Base-by-base conservation (phyloP, 2,888 invertebrate genomes). In the Pammene aurita region DNA sequence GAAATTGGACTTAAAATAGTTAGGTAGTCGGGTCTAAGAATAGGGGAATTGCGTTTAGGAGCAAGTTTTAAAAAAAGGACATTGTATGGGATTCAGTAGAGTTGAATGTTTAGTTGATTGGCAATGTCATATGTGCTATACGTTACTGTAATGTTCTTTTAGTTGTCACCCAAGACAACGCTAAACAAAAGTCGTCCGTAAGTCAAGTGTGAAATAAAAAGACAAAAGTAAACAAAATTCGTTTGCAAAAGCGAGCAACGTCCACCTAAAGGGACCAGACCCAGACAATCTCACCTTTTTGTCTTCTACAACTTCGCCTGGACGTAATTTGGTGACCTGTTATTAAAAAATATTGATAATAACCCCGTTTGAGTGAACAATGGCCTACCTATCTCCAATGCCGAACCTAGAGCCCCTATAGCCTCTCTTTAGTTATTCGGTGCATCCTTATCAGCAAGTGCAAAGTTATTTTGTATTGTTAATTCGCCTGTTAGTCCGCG, bases 251-350 rank as follows among this genome's bases (percentile, higher is more conserved):
- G 92, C 92, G 88, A 90, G 88, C 88, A 91, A 89, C 87, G 87
- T 88, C 90, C 90, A 88, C 89, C 90, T 90, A 90, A 87, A 87
- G 87, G 83, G 88, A 86, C 87, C 89, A 90, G 90, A 89, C 85
- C 89, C 90, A 89, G 85, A 86, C 84, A 84, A 87, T 90, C 92
- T 96, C 96, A 98, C 97, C 97, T 97, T 96, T 95, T 96, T 96
- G 90, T 97, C 97, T 93, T 97, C 97, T 94, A 97, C 92, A 91
- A 98, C 96, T 95, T 97, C 97, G 91, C 97, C 97, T 82, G 97
- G 97, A 84, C 97, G 97, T 93, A 97, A 96, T 95, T 97, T 96
- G 93, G 95, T 96, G 94, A 96, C 96, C 96, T 93, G 93, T 90
- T 89, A 85, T 90, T 87, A 89, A 87, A 92, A 90, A 91, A 92